Evolutionary conservation across 2,113 vertebrate genomes (phyloP), one percentile per base, ranked within the genome.

Genomic region (Jacana jacana): DNA sequence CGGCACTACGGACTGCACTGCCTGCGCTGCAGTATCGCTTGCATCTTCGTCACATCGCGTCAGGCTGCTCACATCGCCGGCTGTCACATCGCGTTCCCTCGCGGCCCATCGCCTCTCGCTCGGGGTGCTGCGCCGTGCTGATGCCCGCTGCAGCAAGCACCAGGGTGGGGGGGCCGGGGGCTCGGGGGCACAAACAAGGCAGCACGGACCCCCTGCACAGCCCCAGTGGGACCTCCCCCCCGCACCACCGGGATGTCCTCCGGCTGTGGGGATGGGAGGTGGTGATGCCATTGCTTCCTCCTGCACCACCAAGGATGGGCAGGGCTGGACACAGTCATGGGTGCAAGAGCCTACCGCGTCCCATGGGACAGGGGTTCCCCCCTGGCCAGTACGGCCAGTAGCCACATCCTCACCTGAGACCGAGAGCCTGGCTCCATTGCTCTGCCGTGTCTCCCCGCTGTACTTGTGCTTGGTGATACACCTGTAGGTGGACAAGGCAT

Each of bases 381-480:
- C 3, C 1, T 42, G 16, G 3, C 13, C 37, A 24, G 2, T 35
- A 1, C 1, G 2, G 9, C 57, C 35, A 0, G 18, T 31, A 9
- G 31, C 24, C 4, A 0, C 0, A 3, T 2, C 15, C 98, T 66
- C 97, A 99, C 99, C 99, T 98, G 99, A 99, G 97, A 99, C 99
- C 3, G 99, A 99, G 94, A 99, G 99, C 46, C 99, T 97, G 95
- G 99, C 99, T 57, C 99, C 99, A 23, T 99, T 99, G 98, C 99
- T 99, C 98, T 99, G 99, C 60, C 99, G 98, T 27, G 99, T 99
- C 98, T 99, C 99, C 87, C 99, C 99, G 30, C 99, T 99, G 97
- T 99, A 99, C 93, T 99, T 99, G 98, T 99, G 99, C 98, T 99
- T 99, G 98, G 99, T 99, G 98, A 99, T 99, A 98, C 99, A 99